Base-by-base conservation (phyloP, 2,888 invertebrate species). In the Mantis religiosa region DNA sequence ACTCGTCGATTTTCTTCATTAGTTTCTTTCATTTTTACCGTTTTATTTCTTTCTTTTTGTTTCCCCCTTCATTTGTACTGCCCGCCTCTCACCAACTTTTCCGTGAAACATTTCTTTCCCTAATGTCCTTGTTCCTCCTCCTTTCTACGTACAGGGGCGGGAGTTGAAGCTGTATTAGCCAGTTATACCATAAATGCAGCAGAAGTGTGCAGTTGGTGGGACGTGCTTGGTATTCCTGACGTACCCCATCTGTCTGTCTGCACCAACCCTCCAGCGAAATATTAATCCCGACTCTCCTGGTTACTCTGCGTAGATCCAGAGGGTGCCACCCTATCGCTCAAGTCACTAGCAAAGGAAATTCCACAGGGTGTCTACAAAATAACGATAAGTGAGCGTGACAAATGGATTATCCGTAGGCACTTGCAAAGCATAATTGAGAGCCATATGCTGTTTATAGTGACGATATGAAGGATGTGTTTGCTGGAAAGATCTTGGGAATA, bases 271-370 rank as follows among this genome's bases (percentile, higher is more conserved):
- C 82, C 14, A 85, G 47, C 41, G 25, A n/a, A 47, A 82, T 82
- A 87, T 87, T 87, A 87, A 82, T 87, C 87, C 86, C 87, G 82
- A 87, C 34, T 87, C 82, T 71, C 54, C 54, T 71, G 54, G 54
- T 71, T 71, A 71, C 54, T 71, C 9, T 47, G 14, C 47, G 47
- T 47, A 47, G 47, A 54, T 54, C 54, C 54, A 71, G 54, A 71
- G 54, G 54, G 54, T 71, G 54, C 54, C 54, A 71, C 54, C 54
- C 54, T 71, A 71, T 71, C 54, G 20, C 54, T 71, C 54, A 71
- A 71, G 54, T 71, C 54, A 71, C 54, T 20, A 71, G 54, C 54
- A 71, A 71, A 71, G 54, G 54, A 71, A 71, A 71, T 71, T 71
- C 54, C 54, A 71, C 54, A 71, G 54, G 54, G 54, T 71, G 54